These are phyloP conservation scores for Phallusia fumigata DNA, from an alignment of 23 tunicate genomes.

Conservation along the genomic window DNA sequence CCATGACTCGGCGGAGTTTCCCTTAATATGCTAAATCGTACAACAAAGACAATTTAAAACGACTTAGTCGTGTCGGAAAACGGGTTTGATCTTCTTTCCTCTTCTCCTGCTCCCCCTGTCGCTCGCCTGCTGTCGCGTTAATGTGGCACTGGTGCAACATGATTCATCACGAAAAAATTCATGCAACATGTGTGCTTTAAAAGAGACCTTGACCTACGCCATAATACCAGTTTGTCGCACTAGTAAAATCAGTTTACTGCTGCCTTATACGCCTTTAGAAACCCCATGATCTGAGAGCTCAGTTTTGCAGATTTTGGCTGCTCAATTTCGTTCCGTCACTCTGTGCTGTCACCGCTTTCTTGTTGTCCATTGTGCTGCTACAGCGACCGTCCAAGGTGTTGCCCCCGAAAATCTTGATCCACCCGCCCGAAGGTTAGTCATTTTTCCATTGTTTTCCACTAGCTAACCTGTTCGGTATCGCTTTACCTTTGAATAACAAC, in stretches of 20 bases:
- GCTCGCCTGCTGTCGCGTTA: constrained; percentile 9
- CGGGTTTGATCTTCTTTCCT: neutral
- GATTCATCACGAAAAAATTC: constrained; percentile 14
- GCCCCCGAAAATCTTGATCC: neutral
- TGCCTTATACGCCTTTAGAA: neutral
- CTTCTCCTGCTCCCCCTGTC: constrained; percentile 8
- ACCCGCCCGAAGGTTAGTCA: constrained; percentile 1
- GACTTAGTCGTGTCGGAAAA: constrained; percentile 12
- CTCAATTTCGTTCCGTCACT: constrained; percentile 10
- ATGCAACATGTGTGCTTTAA: constrained; percentile 14
- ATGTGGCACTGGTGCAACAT: neutral
- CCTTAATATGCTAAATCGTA: neutral
- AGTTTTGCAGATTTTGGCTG: constrained; percentile 12
- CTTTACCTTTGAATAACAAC: neutral
- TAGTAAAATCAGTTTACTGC: constrained; percentile 4
- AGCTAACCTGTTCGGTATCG: neutral
- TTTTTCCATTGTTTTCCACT: neutral
- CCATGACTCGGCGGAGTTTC: constrained; percentile 2
- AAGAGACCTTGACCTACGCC: constrained; percentile 11
- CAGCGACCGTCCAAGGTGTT: neutral
- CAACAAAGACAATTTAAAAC: constrained; percentile 13
- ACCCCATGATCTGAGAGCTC: constrained; percentile 1
- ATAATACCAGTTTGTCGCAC: neutral
- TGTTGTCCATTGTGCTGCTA: constrained; percentile 6
- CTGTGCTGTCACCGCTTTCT: constrained; percentile 1